Conservation (phyloP, 2,797 vertebrate species). For the Strix occidentalis region DNA sequence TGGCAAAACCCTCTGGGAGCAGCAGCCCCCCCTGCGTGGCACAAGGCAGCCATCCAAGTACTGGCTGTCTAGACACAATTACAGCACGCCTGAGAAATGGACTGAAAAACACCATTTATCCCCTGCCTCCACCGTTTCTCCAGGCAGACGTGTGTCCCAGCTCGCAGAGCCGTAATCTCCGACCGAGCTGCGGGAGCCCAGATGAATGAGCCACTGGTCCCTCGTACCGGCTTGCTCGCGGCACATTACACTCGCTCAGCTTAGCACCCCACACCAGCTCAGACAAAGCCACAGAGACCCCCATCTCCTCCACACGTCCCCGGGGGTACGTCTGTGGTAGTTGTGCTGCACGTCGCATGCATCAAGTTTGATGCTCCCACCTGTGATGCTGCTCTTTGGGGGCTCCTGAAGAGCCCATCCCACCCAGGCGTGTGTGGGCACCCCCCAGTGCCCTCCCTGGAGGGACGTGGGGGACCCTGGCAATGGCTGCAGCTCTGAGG, state of each 20-base stretch:
- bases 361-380: background rate
- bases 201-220: background rate
- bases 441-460: background rate
- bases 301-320: accelerated
- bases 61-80: constrained; percentile 22
- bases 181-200: background rate
- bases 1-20: background rate
- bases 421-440: accelerated
- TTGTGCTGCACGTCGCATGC: accelerated
- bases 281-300: background rate
- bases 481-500: background rate
- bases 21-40: background rate
- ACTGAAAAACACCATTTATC: background rate
- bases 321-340: background rate
- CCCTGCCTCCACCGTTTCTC: background rate
- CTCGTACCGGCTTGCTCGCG: accelerated
- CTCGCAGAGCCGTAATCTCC: background rate
- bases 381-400: background rate
- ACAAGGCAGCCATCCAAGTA: constrained; percentile 3
- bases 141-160: background rate
- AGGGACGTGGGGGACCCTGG: no score
- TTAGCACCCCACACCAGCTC: accelerated
- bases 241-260: accelerated
- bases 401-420: background rate
- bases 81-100: constrained; percentile 19